Conservation (phyloP, 2,113 vertebrate species). For the Channa maculata region DNA sequence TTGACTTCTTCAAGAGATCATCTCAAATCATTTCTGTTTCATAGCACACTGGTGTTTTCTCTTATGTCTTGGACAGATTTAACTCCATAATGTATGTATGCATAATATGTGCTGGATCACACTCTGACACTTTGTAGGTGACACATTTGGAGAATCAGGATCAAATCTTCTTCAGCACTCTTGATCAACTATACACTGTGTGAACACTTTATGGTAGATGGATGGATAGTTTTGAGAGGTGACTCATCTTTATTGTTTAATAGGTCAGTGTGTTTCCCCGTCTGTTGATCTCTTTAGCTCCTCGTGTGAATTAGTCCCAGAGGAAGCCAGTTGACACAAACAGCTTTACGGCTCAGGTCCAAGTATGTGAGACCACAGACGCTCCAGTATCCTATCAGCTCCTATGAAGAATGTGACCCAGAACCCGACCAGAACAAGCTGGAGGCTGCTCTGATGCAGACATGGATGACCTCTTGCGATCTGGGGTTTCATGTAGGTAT, state of each 20-base stretch:
- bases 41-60: no score
- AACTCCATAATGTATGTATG: no score
- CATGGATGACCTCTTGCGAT: background rate
- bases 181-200: no score
- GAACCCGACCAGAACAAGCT: conserved; percentile 8
- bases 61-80: no score
- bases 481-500: background rate
- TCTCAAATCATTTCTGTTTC: no score
- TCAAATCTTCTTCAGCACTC: no score
- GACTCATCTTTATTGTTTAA: conserved; percentile 43
- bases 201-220: no score
- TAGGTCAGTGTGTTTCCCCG: conserved; percentile 34
- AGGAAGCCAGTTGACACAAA: conserved; percentile 51
- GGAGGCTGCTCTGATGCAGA: background rate
- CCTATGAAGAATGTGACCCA: conserved; percentile 30
- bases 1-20: no score
- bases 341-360: conserved; percentile 59
- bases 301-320: conserved; percentile 44
- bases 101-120: no score
- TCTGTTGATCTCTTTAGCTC: conserved; percentile 56
- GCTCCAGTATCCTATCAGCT: background rate
- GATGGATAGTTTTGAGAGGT: no score
- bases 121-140: no score
- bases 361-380: conserved; percentile 37
- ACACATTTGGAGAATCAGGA: no score